Percentiles rank a stretch among this genome's conserved stretches.
These are phyloP conservation scores for Labia minor DNA, from an alignment of 2,888 invertebrate species.

Conservation along the genomic window DNA sequence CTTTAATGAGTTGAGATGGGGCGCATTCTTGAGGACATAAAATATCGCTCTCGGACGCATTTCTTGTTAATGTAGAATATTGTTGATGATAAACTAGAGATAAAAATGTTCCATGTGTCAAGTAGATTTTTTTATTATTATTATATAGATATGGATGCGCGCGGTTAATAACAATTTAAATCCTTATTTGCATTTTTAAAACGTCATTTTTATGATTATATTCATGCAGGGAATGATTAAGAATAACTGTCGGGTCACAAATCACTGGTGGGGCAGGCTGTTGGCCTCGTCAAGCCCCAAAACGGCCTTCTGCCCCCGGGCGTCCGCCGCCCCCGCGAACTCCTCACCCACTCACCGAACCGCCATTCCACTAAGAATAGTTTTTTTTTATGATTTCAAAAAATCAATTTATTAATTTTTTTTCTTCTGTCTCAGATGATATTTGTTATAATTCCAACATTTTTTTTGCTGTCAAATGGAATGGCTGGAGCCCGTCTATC, in stretches of 20 bases:
- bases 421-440: not conserved
- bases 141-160: slow-evolving; percentile 13
- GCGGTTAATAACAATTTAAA: slow-evolving; percentile 8
- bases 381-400: not conserved
- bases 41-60: not conserved
- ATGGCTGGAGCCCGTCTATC: not conserved
- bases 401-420: not conserved
- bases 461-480: not conserved
- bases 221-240: not conserved
- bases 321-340: no score
- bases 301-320: not conserved
- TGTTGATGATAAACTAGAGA: slow-evolving; percentile 7
- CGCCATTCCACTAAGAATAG: no score
- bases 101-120: not conserved
- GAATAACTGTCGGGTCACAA: slow-evolving; percentile 13
- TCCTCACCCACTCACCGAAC: no score
- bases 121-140: slow-evolving; percentile 5
- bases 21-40: no score
- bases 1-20: no score
- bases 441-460: slow-evolving; percentile 8
- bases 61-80: not conserved
- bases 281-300: not conserved
- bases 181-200: slow-evolving; percentile 13
- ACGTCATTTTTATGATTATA: slow-evolving; percentile 13
- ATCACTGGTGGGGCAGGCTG: not conserved